These are phyloP conservation scores for Hippopotamus amphibius DNA, from an alignment of 2,113 vertebrate species.

Conservation along the genomic window DNA sequence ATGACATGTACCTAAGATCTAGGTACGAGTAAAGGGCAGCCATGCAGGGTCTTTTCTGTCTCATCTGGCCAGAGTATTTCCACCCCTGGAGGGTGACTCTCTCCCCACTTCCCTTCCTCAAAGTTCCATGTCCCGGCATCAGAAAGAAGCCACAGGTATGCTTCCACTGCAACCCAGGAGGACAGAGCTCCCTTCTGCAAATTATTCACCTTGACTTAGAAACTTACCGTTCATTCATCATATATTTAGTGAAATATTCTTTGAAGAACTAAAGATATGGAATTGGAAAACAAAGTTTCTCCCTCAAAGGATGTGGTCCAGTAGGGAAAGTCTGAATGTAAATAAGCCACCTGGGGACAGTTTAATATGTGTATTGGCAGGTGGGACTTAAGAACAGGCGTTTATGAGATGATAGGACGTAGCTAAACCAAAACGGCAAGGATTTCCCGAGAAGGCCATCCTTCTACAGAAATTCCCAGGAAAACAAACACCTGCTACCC, in stretches of 20 bases:
- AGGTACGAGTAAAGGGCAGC: fast-evolving
- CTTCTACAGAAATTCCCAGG: background rate
- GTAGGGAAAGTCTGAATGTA: too few species aligned
- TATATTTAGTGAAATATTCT: background rate
- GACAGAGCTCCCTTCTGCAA: background rate
- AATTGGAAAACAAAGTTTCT: background rate
- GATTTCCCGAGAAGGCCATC: background rate
- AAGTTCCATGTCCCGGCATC: background rate
- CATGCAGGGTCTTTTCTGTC: fast-evolving
- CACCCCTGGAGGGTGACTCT: fast-evolving
- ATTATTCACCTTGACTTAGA: background rate
- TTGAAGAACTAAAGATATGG: background rate
- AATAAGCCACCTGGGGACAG: background rate
- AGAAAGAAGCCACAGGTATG: background rate
- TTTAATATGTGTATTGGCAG: background rate
- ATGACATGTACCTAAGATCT: background rate
- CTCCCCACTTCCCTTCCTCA: background rate
- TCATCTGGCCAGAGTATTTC: background rate
- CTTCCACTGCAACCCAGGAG: background rate
- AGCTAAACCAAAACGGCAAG: background rate
- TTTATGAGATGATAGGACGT: background rate
- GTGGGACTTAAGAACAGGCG: background rate
- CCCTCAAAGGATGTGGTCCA: background rate
- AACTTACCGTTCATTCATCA: background rate
- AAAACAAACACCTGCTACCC: background rate